Evolutionary conservation across 1,140 invertebrate genomes (phyloP), one percentile per base, ranked within the genome.

Genomic region (Trichogramma pretiosum): DNA sequence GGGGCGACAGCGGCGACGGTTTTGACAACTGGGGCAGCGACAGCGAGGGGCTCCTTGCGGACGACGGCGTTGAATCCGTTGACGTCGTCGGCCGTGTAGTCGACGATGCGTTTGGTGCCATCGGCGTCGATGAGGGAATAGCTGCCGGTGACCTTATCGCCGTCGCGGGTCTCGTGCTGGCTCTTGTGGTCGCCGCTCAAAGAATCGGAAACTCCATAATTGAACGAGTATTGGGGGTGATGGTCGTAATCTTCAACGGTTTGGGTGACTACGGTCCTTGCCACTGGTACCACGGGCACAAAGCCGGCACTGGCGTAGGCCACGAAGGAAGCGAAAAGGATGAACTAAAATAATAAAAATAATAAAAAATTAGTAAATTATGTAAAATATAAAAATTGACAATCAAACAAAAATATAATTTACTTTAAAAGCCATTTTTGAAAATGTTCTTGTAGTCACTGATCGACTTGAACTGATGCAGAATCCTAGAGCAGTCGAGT

Each of bases 31-130:
- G 50, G 50, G 14, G 46, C 42, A 5, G 21, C 60, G 42, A n/a
- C 52, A 55, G 62, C 32, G 55, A 46, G n/a, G n/a, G 77, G 75
- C 52, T 81, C 77, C 5, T 74, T 71, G 37, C 73, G 74, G 7
- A 85, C 76, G 17, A 80, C 67, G 1, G 83, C 83, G 64, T 83
- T 77, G 63, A 84, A 83, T 53, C 83, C 83, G 56, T 75, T 80
- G 58, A 84, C 74, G 16, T 80, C 75, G 58, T 85, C 82, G 46
- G 83, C 81, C 28, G 80, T 83, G 68, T 86, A 87, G 24, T 83
- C 78, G 37, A 85, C 83, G 53, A 80, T 80, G 49, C 83, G 76
- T 56, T 77, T 72, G 55, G 77, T 81, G 32, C 83, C 83, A 59
- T 87, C 71, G 5, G 74, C 64, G 23, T 76, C 73, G 48, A 80